These are phyloP conservation scores for Zaprionus ghesquierei DNA, from an alignment of 1,140 invertebrate genomes.

Conservation along the genomic window DNA sequence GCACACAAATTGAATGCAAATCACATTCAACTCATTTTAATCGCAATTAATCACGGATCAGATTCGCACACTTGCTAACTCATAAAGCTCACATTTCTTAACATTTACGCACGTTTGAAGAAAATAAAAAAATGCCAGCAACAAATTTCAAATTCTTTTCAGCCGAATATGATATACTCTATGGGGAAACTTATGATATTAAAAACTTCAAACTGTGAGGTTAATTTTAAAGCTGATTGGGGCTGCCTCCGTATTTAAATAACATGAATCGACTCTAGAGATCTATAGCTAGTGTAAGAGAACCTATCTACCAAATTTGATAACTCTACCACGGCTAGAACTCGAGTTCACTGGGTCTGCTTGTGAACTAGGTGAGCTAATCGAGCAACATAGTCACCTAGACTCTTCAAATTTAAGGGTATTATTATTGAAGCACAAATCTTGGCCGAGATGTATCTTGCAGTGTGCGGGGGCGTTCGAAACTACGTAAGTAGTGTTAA, in stretches of 20 bases:
- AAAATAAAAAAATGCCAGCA: slow-evolving; percentile 8
- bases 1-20: slow-evolving; percentile 32
- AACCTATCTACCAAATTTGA: too few relatives aligned
- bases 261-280: too few relatives aligned
- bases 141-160: background rate
- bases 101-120: slow-evolving; percentile 68
- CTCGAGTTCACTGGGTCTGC: too few relatives aligned
- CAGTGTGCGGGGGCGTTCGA: slow-evolving; percentile 2
- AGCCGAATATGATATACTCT: slow-evolving; percentile 7
- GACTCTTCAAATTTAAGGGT: background rate
- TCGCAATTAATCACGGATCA: slow-evolving; percentile 43
- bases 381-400: background rate
- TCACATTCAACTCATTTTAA: slow-evolving; percentile 38
- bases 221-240: too few relatives aligned
- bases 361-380: too few relatives aligned
- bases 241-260: too few relatives aligned
- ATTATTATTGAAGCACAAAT: background rate
- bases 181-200: too few relatives aligned
- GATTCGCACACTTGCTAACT: slow-evolving; percentile 57
- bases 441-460: background rate
- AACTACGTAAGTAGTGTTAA: slow-evolving; percentile 25
- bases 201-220: too few relatives aligned
- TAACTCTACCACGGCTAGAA: too few relatives aligned
- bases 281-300: too few relatives aligned
- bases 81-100: slow-evolving; percentile 61